A percentile compares a stretch with the other conserved stretches of the same genome.
phyloP scores from a whole-genome alignment of 2,113 vertebrate species.

The Anthoscopus minutus region DNA sequence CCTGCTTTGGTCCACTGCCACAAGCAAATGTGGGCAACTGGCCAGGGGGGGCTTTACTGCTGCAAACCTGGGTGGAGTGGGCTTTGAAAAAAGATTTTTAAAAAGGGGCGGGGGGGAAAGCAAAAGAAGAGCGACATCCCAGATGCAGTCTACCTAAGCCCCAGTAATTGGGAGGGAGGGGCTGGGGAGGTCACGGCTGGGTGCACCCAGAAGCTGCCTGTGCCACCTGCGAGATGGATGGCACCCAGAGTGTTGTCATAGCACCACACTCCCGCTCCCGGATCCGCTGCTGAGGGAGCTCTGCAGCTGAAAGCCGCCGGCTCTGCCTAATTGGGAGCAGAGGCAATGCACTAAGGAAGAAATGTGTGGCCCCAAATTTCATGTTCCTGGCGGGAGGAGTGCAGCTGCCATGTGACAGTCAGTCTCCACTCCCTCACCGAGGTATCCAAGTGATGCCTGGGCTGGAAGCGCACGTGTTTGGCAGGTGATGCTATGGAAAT shows the following conservation, averaged over 20 bases:
- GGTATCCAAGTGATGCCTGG: background rate
- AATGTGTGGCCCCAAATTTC: background rate
- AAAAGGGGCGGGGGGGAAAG: fast-evolving
- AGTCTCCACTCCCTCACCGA: background rate
- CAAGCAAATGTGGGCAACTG: background rate
- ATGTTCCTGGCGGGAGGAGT: background rate
- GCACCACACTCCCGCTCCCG: background rate
- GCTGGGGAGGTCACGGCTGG: background rate
- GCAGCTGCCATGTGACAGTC: background rate
- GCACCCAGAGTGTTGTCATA: background rate
- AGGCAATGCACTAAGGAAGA: background rate
- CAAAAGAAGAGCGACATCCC: background rate
- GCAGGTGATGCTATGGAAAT: background rate
- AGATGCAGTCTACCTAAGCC: background rate
- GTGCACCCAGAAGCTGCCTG: background rate
- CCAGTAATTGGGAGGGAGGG: background rate
- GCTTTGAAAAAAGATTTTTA: background rate
- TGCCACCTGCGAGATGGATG: constrained; percentile 2
- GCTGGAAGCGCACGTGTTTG: background rate
- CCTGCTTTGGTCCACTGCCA: background rate
- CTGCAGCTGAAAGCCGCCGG: background rate
- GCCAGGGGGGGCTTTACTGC: background rate
- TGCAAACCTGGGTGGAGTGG: background rate
- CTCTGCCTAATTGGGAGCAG: background rate
- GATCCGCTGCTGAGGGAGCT: background rate